Base-by-base conservation (phyloP, 2,113 vertebrate species). In the Stegastes partitus region DNA sequence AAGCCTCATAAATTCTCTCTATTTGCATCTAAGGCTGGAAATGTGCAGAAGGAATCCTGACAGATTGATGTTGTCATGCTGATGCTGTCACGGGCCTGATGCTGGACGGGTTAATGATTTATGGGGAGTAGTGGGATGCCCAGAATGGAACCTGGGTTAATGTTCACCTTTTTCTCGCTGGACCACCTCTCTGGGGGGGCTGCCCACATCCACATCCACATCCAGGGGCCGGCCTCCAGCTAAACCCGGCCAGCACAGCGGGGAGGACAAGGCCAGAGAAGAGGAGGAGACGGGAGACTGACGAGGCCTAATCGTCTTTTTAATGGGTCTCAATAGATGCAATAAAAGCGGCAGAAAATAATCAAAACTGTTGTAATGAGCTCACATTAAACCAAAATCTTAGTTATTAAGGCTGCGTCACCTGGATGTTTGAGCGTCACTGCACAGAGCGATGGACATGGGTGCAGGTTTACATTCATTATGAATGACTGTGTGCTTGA, bases 91-190 rank as follows among this genome's bases (percentile, higher is more conserved):
- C 75, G 15, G 74, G 62, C 73, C 72, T 49, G 76, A 81, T 79
- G 73, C 73, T 87, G 87, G 76, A 90, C 14, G 7, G 69, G 82
- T 85, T 87, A 85, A 86, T 95, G 94, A 95, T 95, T 95, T 94
- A 94, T 93, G 90, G 71, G 74, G 87, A 88, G 79, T 89, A 65
- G 86, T 84, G 83, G 84, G 84, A 92, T 91, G 82, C 87, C 77
- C 82, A 69, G 89, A 91, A 92, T 90, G 89, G 84, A 77, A 90
- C 73, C 49, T 11, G 74, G 86, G 94, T 95, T 95, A 95, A 95
- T 95, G 90, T 95, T 95, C 93, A 93, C 88, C 91, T 87, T 76
- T 82, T 77, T 82, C 63, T 87, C 23, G 12, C 63, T 22, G 42
- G 84, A 83, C 74, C 85, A 72, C 81, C 72, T 89, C 88, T 85